A percentile compares a stretch with the other conserved stretches of the same genome.
These are phyloP conservation scores for Karalla daura DNA, from an alignment of 2,797 vertebrate genomes.

Conservation along the genomic window DNA sequence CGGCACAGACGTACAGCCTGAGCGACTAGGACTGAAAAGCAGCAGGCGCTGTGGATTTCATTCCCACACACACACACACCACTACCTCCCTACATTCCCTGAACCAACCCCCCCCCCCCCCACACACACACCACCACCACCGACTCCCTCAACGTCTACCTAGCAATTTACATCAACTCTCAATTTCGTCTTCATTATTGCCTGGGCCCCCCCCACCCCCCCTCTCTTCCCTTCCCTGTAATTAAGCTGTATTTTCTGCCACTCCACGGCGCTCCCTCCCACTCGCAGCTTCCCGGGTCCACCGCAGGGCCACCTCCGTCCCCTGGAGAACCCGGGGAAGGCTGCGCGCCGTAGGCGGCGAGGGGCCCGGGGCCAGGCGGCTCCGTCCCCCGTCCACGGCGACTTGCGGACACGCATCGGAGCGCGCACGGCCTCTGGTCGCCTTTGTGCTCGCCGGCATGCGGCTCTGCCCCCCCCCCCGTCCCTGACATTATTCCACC, in stretches of 20 bases:
- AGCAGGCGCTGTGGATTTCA: conserved; percentile 18
- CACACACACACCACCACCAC: conserved; percentile 9
- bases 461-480: conserved; percentile 14
- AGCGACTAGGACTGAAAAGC: conserved; percentile 10
- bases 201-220: conserved; percentile 24
- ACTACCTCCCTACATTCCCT: no score
- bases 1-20: no score
- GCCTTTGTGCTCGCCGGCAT: no score
- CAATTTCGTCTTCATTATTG: conserved; percentile 58
- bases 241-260: conserved; percentile 56
- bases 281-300: conserved; percentile 38
- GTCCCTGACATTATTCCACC: conserved; percentile 34
- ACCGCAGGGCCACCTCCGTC: conserved; percentile 50
- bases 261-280: conserved; percentile 30
- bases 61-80: conserved; percentile 25
- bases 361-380: no score
- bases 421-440: no score
- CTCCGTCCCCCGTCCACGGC: no score
- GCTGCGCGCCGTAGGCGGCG: no score
- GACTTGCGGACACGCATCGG: no score
- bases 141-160: conserved; percentile 29
- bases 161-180: conserved; percentile 44
- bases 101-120: conserved; percentile 10
- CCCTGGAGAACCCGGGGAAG: no score
- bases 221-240: conserved; percentile 43